Conservation (phyloP, 2,797 vertebrate genomes). For the Harpagifer antarcticus region DNA sequence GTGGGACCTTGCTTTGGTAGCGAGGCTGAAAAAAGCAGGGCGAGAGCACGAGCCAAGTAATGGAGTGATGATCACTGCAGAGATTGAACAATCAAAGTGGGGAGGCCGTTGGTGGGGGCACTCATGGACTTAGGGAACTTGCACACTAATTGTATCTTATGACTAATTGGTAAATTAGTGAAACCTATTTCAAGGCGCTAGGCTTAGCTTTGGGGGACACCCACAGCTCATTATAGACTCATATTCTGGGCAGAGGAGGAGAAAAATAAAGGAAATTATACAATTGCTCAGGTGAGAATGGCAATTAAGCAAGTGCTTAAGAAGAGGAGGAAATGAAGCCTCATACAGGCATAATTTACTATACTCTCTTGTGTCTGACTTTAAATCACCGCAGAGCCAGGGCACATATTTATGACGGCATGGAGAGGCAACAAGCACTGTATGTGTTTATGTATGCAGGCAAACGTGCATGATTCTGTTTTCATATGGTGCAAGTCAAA, state of each 20-base stretch:
- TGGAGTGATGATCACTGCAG: slow-evolving; percentile 84
- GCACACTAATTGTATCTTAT: slow-evolving; percentile 88
- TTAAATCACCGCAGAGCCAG: slow-evolving; percentile 82
- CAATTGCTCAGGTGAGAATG: slow-evolving; percentile 89
- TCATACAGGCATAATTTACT: slow-evolving; percentile 84
- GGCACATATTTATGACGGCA: slow-evolving; percentile 67
- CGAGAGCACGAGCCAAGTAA: slow-evolving; percentile 74
- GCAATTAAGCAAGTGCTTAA: slow-evolving; percentile 88
- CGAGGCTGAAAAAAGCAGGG: slow-evolving; percentile 67
- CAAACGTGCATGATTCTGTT: slow-evolving; percentile 11
- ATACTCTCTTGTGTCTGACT: slow-evolving; percentile 79
- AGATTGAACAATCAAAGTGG: slow-evolving; percentile 83
- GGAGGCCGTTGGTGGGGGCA: slow-evolving; percentile 75
- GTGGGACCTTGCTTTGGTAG: slow-evolving; percentile 80
- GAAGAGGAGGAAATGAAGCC: slow-evolving; percentile 84
- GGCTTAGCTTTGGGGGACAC: slow-evolving; percentile 85
- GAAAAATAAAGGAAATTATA: slow-evolving; percentile 86
- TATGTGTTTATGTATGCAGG: slow-evolving; percentile 44
- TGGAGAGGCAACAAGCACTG: slow-evolving; percentile 39
- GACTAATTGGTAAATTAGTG: slow-evolving; percentile 91
- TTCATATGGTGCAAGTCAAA: slow-evolving; percentile 1
- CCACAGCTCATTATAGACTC: slow-evolving; percentile 87
- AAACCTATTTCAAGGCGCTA: slow-evolving; percentile 85
- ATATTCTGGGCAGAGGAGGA: slow-evolving; percentile 85
- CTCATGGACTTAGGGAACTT: slow-evolving; percentile 79